phyloP scores from a whole-genome alignment of 1,140 invertebrate species.

The Drosophila nannoptera region DNA sequence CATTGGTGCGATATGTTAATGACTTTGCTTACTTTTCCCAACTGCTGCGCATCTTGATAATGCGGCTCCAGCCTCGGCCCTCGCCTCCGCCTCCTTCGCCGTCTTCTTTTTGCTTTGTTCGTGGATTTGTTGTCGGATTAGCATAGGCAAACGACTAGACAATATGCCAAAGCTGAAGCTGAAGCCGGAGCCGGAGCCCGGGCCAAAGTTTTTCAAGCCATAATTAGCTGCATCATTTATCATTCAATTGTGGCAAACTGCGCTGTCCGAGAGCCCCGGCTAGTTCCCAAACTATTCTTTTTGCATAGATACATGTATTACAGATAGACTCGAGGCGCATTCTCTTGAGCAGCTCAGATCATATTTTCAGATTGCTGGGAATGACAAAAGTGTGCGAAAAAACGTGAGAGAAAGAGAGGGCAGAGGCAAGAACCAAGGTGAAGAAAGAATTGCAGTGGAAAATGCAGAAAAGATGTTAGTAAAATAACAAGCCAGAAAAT shows the following conservation, averaged over 20 bases:
- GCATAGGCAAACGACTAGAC: constrained; percentile 40
- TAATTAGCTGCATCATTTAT: constrained; percentile 64
- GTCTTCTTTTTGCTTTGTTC: constrained; percentile 13
- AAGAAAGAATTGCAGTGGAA: not conserved
- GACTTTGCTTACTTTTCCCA: constrained; percentile 65
- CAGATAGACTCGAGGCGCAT: not conserved
- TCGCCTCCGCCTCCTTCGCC: not conserved
- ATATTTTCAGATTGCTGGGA: not conserved
- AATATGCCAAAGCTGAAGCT: constrained; percentile 15
- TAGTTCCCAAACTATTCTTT: not conserved
- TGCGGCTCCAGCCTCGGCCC: constrained; percentile 6
- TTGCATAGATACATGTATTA: constrained; percentile 8
- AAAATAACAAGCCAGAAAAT: too few relatives aligned
- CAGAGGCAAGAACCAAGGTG: too few relatives aligned
- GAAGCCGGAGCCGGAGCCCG: too few relatives aligned
- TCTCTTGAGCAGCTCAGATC: not conserved
- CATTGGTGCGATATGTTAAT: constrained; percentile 76
- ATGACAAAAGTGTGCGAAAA: too few relatives aligned
- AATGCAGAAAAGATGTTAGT: not conserved
- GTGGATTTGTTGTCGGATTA: constrained; percentile 48
- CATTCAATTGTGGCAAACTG: constrained; percentile 29
- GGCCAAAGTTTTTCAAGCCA: not conserved
- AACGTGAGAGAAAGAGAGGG: too few relatives aligned
- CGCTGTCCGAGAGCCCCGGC: not conserved
- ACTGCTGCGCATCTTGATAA: constrained; percentile 46